phyloP scores from a whole-genome alignment of 2,113 vertebrate genomes.

The Oenanthe melanoleuca region DNA sequence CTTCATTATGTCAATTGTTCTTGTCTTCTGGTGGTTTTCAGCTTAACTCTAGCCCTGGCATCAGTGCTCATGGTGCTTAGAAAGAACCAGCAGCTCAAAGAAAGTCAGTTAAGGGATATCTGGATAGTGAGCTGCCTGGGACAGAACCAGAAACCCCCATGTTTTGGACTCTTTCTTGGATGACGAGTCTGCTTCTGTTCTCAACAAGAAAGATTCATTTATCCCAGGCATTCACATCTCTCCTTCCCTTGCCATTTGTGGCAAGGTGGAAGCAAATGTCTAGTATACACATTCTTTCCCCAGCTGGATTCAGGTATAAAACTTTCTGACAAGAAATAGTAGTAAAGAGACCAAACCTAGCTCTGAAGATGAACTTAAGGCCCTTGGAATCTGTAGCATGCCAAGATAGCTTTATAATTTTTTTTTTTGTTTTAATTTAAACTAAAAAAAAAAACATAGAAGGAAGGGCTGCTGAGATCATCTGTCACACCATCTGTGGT shows the following conservation, averaged over 20 bases:
- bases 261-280: conserved; percentile 68
- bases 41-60: neutral
- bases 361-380: conserved; percentile 66
- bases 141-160: neutral
- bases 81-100: neutral
- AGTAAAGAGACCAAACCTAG: conserved; percentile 62
- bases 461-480: conserved; percentile 69
- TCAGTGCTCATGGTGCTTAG: neutral
- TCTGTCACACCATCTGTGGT: conserved; percentile 75
- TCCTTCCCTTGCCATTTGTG: conserved; percentile 31
- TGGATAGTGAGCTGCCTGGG: neutral
- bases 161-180: neutral
- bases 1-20: neutral
- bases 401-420: conserved; percentile 61
- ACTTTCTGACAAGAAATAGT: conserved; percentile 68
- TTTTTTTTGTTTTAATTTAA: conserved; percentile 70
- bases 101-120: neutral
- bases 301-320: conserved; percentile 65
- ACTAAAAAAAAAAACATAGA: conserved; percentile 60
- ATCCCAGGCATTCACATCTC: neutral
- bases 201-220: neutral
- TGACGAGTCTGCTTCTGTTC: neutral
- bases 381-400: conserved; percentile 59
- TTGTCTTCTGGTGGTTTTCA: neutral
- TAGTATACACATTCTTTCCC: conserved; percentile 54